These are phyloP conservation scores for Malthinus seriepunctatus DNA, from an alignment of 2,888 invertebrate species.

Conservation along the genomic window DNA sequence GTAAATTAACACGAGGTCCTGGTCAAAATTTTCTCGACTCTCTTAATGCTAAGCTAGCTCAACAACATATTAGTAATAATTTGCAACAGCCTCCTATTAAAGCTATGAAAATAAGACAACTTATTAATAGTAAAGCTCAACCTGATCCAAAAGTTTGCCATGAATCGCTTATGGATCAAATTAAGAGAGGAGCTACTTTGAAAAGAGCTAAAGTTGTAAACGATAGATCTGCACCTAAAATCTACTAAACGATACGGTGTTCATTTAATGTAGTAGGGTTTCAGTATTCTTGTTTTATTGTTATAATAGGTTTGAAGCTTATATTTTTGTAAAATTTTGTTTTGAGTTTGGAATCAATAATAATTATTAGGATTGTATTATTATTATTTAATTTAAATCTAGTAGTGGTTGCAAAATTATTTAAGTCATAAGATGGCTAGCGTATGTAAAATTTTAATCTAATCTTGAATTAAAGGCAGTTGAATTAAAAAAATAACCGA, in stretches of 20 bases:
- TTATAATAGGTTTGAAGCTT: neutral
- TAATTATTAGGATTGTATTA: neutral
- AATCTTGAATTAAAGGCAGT: neutral
- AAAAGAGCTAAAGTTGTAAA: slow-evolving; percentile 77
- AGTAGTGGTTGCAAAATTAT: neutral
- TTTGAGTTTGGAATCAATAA: neutral
- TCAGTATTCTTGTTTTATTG: neutral
- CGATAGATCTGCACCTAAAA: slow-evolving; percentile 88
- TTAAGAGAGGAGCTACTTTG: slow-evolving; percentile 82
- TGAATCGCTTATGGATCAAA: slow-evolving; percentile 93
- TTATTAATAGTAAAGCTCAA: slow-evolving; percentile 74
- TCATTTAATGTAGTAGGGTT: neutral
- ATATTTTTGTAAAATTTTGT: slow-evolving; percentile 5
- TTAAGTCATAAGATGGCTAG: neutral
- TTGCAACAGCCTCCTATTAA: slow-evolving; percentile 58
- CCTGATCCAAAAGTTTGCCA: slow-evolving; percentile 79
- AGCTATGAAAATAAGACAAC: slow-evolving; percentile 70
- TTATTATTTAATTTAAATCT: neutral
- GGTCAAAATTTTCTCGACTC: slow-evolving; percentile 74
- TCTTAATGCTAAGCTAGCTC: slow-evolving; percentile 76
- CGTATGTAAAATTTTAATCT: neutral
- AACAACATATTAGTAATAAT: slow-evolving; percentile 58
- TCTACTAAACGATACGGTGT: slow-evolving; percentile 60
- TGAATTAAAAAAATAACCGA: neutral
- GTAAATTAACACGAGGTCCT: slow-evolving; percentile 55